Percentiles rank a stretch among this genome's conserved stretches.
phyloP scores from a whole-genome alignment of 2,888 invertebrate genomes.

The Atethmia centrago region DNA sequence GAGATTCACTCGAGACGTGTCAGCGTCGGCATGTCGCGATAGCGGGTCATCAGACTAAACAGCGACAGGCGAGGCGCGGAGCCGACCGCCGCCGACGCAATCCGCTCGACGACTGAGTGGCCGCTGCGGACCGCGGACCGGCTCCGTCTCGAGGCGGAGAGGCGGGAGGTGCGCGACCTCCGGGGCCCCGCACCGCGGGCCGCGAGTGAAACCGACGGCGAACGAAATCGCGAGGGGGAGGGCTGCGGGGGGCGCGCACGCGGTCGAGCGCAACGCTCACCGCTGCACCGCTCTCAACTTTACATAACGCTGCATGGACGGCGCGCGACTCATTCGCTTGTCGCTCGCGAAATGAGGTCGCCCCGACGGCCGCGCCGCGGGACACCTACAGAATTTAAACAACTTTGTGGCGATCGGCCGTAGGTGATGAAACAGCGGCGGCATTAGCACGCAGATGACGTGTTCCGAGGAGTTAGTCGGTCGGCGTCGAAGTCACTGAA shows the following conservation, averaged over 20 bases:
- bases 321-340: conserved; percentile 72
- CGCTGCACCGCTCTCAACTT: conserved; percentile 86
- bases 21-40: conserved; percentile 68
- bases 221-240: conserved; percentile 83
- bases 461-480: conserved; percentile 84
- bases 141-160: conserved; percentile 77
- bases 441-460: conserved; percentile 87
- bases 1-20: conserved; percentile 71
- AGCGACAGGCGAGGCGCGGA: conserved; percentile 67
- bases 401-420: conserved; percentile 77
- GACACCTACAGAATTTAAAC: conserved; percentile 87
- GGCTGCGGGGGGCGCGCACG: conserved; percentile 81
- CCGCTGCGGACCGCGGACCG: conserved; percentile 73
- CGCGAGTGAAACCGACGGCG: conserved; percentile 83
- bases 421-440: conserved; percentile 83
- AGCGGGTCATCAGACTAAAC: conserved; percentile 65
- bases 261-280: conserved; percentile 87
- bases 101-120: conserved; percentile 88
- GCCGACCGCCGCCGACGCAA: conserved; percentile 85
- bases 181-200: conserved; percentile 81
- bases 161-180: conserved; percentile 87
- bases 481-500: conserved; percentile 88
- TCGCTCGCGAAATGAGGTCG: conserved; percentile 86
- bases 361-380: conserved; percentile 75
- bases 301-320: conserved; percentile 86